Percentiles rank a stretch among this genome's conserved stretches.
Conservation (phyloP, 1,140 invertebrate species). For the Drosophila setifemur region DNA sequence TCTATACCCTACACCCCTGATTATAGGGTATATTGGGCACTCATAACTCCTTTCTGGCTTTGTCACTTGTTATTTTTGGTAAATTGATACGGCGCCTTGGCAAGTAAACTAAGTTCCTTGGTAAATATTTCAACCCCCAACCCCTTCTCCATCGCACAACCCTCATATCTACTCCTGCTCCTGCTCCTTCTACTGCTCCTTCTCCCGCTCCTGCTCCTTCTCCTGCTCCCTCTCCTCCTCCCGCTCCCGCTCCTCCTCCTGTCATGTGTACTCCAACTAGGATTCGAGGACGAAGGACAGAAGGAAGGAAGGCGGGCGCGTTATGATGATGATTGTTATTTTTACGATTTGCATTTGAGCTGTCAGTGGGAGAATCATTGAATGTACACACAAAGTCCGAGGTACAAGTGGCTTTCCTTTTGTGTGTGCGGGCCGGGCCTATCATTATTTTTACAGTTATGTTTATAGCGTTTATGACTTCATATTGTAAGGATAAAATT, state of each 20-base stretch:
- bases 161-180: neutral
- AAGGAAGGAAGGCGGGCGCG: conserved; percentile 5
- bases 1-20: too few relatives aligned
- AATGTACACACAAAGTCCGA: conserved; percentile 30
- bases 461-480: conserved; percentile 47
- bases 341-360: conserved; percentile 62
- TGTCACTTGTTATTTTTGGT: conserved; percentile 55
- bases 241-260: neutral
- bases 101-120: conserved; percentile 43
- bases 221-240: neutral
- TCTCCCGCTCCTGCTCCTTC: neutral
- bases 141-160: neutral
- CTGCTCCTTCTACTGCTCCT: neutral
- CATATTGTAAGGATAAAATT: conserved; percentile 16
- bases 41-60: neutral
- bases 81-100: conserved; percentile 67
- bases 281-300: conserved; percentile 2
- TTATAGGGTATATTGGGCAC: conserved; percentile 1
- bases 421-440: neutral
- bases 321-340: conserved; percentile 68
- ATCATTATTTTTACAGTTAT: conserved; percentile 51
- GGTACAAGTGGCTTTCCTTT: conserved; percentile 24
- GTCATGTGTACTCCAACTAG: conserved; percentile 33
- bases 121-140: conserved; percentile 32
- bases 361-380: conserved; percentile 43